Conservation (phyloP, 2,113 vertebrate genomes). For the Echinops telfairi region DNA sequence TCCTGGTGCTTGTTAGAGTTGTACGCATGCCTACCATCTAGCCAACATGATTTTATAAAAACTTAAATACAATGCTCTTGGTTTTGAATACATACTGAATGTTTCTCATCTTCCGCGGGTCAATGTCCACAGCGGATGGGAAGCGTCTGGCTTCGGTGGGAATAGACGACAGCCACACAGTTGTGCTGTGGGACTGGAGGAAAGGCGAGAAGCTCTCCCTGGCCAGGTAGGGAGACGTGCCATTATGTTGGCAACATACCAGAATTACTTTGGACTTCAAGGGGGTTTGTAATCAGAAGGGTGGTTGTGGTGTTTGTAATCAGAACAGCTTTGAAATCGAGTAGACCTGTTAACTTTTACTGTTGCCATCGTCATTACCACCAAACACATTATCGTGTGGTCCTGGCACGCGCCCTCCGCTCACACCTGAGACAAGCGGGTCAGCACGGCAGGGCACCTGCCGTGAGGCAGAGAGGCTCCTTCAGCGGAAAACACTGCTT, state of each 20-base stretch:
- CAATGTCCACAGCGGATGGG: slow-evolving; percentile 92
- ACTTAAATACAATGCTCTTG: neutral
- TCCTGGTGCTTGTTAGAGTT: slow-evolving; percentile 6
- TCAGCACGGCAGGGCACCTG: neutral
- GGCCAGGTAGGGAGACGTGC: slow-evolving; percentile 89
- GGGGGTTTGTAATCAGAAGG: neutral
- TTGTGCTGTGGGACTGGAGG: slow-evolving; percentile 99
- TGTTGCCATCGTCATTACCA: neutral
- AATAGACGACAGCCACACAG: slow-evolving; percentile 96
- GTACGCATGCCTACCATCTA: neutral
- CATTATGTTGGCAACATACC: neutral
- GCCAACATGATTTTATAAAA: neutral
- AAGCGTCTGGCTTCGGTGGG: slow-evolving; percentile 97
- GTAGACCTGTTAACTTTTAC: neutral
- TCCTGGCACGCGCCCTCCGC: neutral
- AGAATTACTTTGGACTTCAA: slow-evolving; percentile 1
- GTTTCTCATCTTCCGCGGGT: slow-evolving; percentile 57
- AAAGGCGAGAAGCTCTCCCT: slow-evolving; percentile 97
- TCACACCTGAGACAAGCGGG: neutral
- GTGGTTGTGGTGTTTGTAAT: neutral
- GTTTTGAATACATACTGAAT: neutral
- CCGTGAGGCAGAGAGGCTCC: neutral
- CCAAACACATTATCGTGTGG: slow-evolving; percentile 10
- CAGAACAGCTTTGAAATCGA: slow-evolving; percentile 42
- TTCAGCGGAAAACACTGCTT: slow-evolving; percentile 59